Base-by-base conservation (phyloP, 2,797 vertebrate genomes). In the Ataeniobius toweri region DNA sequence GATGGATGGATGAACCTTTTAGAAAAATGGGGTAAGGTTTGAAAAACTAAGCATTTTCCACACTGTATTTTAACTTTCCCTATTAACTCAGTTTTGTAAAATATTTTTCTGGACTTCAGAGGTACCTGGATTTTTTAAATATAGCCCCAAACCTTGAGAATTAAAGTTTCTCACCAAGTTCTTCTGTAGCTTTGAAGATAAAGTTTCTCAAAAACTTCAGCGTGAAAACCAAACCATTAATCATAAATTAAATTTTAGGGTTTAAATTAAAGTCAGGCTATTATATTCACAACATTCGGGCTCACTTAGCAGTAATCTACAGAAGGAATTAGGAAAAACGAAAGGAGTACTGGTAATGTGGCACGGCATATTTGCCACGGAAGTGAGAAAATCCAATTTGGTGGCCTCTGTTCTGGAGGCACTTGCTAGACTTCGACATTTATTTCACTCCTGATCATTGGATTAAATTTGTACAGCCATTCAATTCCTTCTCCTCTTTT, bases 381-480 rank as follows among this genome's bases (percentile, higher is more conserved):
- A 93, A 91, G 89, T 92, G 91, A 92, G 87, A 89, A 92, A 91
- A 93, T 91, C 90, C 87, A 92, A 93, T 93, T 91, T 92, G 86
- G 81, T 70, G 85, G 75, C 83, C 78, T 85, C 80, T 85, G 81
- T 89, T 93, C 88, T 91, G 86, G 81, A 86, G 91, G 89, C 89
- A 77, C 83, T 86, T 86, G 76, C 86, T 59, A 76, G 78, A 87
- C 88, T 91, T 79, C 50, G 39, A 90, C 67, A 93, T 94, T 87
- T 89, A 95, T 94, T 95, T 91, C 85, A 90, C 78, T 92, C 91
- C 89, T 93, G 93, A 95, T 96, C 94, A 93, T 88, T 93, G 94
- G 93, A 95, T 96, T 93, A 93, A 94, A 95, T 95, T 94, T 93
- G 91, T 93, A 91, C 90, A 94, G 94, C 90, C 87, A 92, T 95